A percentile compares a stretch with the other conserved stretches of the same genome.
Conservation (phyloP, 2,888 invertebrate species). For the Liopterus haemorrhoidalis region DNA sequence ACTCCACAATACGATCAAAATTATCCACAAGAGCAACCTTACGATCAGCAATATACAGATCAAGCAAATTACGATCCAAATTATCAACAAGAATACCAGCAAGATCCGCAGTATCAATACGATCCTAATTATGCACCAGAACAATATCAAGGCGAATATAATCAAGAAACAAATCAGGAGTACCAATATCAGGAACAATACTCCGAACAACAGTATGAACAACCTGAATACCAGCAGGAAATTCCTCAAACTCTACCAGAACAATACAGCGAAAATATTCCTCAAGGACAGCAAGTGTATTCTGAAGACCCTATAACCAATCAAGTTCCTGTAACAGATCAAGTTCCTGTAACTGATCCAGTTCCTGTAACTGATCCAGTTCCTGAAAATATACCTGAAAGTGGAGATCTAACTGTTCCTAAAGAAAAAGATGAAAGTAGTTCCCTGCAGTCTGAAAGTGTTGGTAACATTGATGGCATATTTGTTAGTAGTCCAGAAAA, state of each 20-base stretch:
- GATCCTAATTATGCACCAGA: slow-evolving; percentile 9
- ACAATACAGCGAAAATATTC: too few relatives aligned
- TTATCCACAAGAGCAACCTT: neutral
- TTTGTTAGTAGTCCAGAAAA: slow-evolving; percentile 2
- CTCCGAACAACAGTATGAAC: neutral
- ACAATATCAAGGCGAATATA: slow-evolving; percentile 12
- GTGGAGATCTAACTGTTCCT: slow-evolving; percentile 5
- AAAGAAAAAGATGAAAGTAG: too few relatives aligned
- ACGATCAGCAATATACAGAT: slow-evolving; percentile 4
- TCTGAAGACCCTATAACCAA: too few relatives aligned
- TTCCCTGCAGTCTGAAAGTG: too few relatives aligned
- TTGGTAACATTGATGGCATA: too few relatives aligned
- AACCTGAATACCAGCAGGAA: neutral
- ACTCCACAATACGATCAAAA: slow-evolving; percentile 4
- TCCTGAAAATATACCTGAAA: slow-evolving; percentile 9
- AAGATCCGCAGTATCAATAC: slow-evolving; percentile 7
- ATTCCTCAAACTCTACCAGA: too few relatives aligned
- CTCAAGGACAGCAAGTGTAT: too few relatives aligned
- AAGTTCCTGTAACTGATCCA: too few relatives aligned
- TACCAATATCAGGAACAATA: neutral
- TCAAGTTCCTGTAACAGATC: too few relatives aligned
- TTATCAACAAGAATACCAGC: slow-evolving; percentile 1
- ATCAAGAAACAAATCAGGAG: neutral
- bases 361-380: too few relatives aligned
- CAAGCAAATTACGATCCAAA: neutral